A percentile compares a stretch with the other conserved stretches of the same genome.
phyloP scores from a whole-genome alignment of 2,888 invertebrate species.

The Caenorhabditis zanzibari region DNA sequence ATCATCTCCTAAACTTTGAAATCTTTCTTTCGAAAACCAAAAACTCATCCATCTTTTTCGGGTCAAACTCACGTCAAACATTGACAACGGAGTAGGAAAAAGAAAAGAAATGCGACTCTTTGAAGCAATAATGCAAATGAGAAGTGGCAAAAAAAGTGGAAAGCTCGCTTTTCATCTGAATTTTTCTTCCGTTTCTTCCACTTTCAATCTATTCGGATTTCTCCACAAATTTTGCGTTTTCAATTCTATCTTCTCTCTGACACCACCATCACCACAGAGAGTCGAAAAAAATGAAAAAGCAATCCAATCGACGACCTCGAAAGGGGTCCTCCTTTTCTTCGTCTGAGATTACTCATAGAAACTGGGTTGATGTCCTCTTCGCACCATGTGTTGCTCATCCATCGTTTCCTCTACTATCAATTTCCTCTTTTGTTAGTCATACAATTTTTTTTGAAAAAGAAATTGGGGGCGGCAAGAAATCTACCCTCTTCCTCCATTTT shows the following conservation, averaged over 20 bases:
- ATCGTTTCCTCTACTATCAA: conserved; percentile 52
- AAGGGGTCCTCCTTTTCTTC: conserved; percentile 13
- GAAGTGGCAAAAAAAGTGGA: conserved; percentile 15
- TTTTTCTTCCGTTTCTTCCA: neutral
- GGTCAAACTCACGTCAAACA: conserved; percentile 54
- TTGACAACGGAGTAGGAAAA: neutral
- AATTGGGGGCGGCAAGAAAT: conserved; percentile 43
- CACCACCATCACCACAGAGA: neutral
- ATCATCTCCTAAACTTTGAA: conserved; percentile 50
- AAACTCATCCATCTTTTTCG: conserved; percentile 55
- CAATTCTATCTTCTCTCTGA: neutral
- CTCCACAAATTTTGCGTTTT: neutral
- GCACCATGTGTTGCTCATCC: conserved; percentile 45
- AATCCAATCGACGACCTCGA: conserved; percentile 37
- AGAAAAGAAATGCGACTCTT: conserved; percentile 10
- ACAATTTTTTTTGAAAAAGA: conserved; percentile 29
- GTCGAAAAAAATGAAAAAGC: conserved; percentile 29
- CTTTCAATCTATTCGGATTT: neutral
- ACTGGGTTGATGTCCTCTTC: conserved; percentile 36
- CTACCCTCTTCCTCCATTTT: conserved; percentile 20
- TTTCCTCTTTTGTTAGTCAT: conserved; percentile 63
- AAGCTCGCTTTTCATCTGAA: conserved; percentile 5
- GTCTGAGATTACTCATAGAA: conserved; percentile 52
- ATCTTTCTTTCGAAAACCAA: conserved; percentile 46
- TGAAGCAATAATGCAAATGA: conserved; percentile 56